Conservation (phyloP, 2,113 vertebrate species). For the Upupa epops region DNA sequence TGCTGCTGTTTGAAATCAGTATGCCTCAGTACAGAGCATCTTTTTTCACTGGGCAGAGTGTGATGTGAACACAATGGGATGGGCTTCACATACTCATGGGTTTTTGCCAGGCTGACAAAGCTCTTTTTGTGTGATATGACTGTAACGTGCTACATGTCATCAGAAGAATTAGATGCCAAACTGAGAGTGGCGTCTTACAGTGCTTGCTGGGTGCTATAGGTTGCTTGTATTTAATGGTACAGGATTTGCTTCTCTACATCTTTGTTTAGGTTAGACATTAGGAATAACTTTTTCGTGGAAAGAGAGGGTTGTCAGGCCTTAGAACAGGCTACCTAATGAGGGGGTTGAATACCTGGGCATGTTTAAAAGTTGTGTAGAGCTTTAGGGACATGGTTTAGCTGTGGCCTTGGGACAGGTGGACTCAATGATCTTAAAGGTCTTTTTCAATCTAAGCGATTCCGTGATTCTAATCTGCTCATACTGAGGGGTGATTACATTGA, state of each 20-base stretch:
- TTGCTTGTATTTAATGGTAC: neutral
- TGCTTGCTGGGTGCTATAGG: neutral
- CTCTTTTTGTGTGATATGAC: neutral
- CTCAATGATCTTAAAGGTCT: no score
- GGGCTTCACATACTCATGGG: neutral
- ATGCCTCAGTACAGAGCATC: neutral
- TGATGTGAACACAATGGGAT: neutral
- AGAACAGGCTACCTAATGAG: no score
- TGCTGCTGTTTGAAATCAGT: neutral
- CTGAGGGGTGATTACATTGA: neutral
- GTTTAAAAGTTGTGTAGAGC: no score
- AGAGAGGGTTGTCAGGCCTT: no score
- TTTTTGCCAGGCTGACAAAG: neutral
- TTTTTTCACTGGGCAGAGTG: neutral
- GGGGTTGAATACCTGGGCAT: no score
- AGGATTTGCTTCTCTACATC: neutral
- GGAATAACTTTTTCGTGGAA: no score
- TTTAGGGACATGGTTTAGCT: no score
- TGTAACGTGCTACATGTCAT: neutral
- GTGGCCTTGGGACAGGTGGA: no score
- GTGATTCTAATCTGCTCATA: neutral
- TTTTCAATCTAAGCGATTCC: no score
- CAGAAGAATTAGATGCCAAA: neutral
- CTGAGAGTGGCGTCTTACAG: neutral
- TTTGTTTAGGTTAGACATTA: no score